Evolutionary conservation across 2,113 vertebrate genomes (phyloP).

Genomic region (Dissostichus mawsoni): DNA sequence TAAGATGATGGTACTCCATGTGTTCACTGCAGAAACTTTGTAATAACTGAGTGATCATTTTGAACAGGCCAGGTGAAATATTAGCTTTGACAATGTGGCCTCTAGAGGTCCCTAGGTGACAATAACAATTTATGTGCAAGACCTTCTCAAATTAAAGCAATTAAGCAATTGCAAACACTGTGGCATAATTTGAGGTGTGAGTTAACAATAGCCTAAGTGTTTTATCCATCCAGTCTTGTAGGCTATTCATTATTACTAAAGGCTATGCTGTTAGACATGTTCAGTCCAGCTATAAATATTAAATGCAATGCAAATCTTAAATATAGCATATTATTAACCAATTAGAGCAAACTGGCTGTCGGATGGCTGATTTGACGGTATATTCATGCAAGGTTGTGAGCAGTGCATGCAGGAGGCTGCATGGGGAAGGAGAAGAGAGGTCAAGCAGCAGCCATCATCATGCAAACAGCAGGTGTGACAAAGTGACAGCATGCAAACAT

Average conservation of each 20-base stretch:
- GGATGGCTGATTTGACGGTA: background rate
- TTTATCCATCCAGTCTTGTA: constrained; percentile 2
- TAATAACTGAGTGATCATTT: background rate
- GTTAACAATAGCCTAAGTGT: constrained; percentile 9
- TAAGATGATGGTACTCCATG: background rate
- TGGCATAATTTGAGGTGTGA: constrained; percentile 24
- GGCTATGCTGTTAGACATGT: background rate
- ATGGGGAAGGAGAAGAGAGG: constrained; percentile 44
- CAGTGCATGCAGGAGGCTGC: constrained; percentile 36
- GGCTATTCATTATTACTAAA: constrained; percentile 23
- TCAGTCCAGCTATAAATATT: background rate
- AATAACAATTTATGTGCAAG: constrained; percentile 28
- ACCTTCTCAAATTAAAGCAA: constrained; percentile 50
- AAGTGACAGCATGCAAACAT: constrained; percentile 71
- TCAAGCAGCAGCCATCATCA: constrained; percentile 61
- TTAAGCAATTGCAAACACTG: constrained; percentile 10
- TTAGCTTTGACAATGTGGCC: constrained; percentile 25
- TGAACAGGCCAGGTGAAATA: constrained; percentile 25
- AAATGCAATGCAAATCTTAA: background rate
- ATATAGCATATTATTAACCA: constrained; percentile 6
- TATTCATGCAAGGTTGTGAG: constrained; percentile 16
- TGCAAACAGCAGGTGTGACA: constrained; percentile 75
- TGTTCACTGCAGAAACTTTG: background rate
- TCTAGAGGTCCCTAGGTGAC: constrained; percentile 51
- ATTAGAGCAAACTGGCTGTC: constrained; percentile 6